Conservation (phyloP, 1,140 invertebrate genomes). For the Procambarus virginalis region DNA sequence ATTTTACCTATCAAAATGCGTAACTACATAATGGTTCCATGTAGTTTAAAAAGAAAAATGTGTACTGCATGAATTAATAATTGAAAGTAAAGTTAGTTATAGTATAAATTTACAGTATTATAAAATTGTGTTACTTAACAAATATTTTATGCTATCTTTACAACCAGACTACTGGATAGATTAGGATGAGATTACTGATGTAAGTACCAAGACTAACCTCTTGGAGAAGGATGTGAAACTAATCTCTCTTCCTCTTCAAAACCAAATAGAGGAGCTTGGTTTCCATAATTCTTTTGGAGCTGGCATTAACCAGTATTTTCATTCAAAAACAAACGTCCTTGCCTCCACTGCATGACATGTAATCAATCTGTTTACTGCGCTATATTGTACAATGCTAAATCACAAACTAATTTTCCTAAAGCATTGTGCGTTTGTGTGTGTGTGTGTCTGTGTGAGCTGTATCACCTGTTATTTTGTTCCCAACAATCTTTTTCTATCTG, state of each 20-base stretch:
- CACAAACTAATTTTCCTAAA: background rate
- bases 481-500: too few species aligned
- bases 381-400: background rate
- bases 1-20: too few species aligned
- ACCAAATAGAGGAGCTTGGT: background rate
- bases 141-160: conserved; percentile 20
- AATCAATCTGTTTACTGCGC: background rate
- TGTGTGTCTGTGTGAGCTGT: too few species aligned
- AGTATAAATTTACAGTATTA: background rate
- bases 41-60: too few species aligned
- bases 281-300: background rate
- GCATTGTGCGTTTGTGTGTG: background rate
- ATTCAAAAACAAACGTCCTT: background rate
- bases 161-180: conserved; percentile 22
- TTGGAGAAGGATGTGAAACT: background rate
- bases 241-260: background rate
- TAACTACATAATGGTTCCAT: too few species aligned
- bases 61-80: too few species aligned
- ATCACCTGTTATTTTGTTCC: too few species aligned
- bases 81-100: too few species aligned
- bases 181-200: conserved; percentile 5
- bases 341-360: background rate
- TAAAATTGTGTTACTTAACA: background rate
- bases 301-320: background rate
- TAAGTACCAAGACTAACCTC: conserved; percentile 10